Evolutionary conservation across 2,797 vertebrate genomes (phyloP).

Genomic region (Oryzias sinensis): DNA sequence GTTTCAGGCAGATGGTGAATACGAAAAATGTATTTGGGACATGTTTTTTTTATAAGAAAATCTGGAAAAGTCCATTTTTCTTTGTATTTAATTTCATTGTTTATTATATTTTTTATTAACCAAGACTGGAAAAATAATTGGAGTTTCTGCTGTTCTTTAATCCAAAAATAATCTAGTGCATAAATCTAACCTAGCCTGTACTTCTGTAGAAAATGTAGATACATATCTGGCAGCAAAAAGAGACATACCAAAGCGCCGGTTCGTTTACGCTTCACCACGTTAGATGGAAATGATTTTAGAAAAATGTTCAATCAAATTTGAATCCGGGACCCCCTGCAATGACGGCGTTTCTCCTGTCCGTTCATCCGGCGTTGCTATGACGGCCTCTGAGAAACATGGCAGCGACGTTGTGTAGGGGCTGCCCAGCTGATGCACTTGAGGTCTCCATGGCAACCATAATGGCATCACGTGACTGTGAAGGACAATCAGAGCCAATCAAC

Average conservation of each 20-base stretch:
- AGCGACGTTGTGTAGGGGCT: constrained; percentile 61
- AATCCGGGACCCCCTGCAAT: constrained; percentile 77
- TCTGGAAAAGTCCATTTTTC: constrained; percentile 43
- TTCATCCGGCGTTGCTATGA: constrained; percentile 69
- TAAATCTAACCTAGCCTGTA: constrained; percentile 62
- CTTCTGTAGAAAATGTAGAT: constrained; percentile 70
- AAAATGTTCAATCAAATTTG: constrained; percentile 71
- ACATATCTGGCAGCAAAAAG: constrained; percentile 77
- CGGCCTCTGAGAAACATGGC: constrained; percentile 64
- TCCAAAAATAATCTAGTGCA: constrained; percentile 61
- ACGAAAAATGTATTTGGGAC: constrained; percentile 44
- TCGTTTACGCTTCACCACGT: constrained; percentile 69
- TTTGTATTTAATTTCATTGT: constrained; percentile 44
- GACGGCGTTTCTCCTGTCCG: constrained; percentile 56
- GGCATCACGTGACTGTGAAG: constrained; percentile 80
- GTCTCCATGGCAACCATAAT: constrained; percentile 75
- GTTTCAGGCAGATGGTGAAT: constrained; percentile 42
- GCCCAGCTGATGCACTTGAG: constrained; percentile 78
- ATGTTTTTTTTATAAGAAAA: constrained; percentile 63
- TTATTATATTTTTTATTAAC: constrained; percentile 34
- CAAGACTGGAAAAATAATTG: constrained; percentile 69
- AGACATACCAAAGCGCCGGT: constrained; percentile 82
- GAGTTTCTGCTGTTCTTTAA: constrained; percentile 66
- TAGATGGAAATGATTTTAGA: constrained; percentile 69
- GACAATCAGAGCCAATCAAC: constrained; percentile 84